These are phyloP conservation scores for Mythimna ferrago DNA, from an alignment of 2,888 invertebrate genomes.

Conservation along the genomic window DNA sequence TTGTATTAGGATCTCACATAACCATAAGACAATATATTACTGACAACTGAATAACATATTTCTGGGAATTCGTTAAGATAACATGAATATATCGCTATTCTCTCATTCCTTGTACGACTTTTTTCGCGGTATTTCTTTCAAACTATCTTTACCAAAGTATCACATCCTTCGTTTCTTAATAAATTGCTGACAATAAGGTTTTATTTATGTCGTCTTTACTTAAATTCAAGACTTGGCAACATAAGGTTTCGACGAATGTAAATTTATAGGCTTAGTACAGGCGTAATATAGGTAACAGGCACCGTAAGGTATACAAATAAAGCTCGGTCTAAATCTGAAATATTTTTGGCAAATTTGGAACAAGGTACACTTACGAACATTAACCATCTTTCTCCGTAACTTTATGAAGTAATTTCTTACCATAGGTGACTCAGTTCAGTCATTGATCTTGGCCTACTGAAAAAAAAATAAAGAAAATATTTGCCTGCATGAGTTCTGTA, in stretches of 20 bases:
- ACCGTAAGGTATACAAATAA: constrained; percentile 19
- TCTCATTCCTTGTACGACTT: constrained; percentile 31
- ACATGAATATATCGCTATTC: constrained; percentile 51
- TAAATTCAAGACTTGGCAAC: constrained; percentile 17
- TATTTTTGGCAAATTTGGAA: constrained; percentile 5
- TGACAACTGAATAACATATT: constrained; percentile 39
- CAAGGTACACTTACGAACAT: neutral
- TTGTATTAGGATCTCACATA: constrained; percentile 39
- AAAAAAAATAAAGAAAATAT: neutral
- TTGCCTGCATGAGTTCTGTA: neutral
- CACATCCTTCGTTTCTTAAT: constrained; percentile 41
- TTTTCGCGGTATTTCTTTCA: constrained; percentile 48
- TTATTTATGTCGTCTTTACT: constrained; percentile 24
- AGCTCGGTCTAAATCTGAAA: constrained; percentile 5
- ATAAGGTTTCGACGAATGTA: constrained; percentile 14
- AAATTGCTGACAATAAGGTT: constrained; percentile 39
- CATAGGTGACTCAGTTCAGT: no score
- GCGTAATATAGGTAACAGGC: constrained; percentile 17
- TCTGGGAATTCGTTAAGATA: constrained; percentile 58
- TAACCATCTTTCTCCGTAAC: no score
- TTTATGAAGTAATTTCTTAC: no score
- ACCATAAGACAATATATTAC: constrained; percentile 47
- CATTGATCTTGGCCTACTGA: no score
- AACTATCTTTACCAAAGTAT: constrained; percentile 31
- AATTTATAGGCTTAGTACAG: constrained; percentile 17